Conservation (phyloP, 2,113 vertebrate genomes). For the Forbesichthys agassizii region DNA sequence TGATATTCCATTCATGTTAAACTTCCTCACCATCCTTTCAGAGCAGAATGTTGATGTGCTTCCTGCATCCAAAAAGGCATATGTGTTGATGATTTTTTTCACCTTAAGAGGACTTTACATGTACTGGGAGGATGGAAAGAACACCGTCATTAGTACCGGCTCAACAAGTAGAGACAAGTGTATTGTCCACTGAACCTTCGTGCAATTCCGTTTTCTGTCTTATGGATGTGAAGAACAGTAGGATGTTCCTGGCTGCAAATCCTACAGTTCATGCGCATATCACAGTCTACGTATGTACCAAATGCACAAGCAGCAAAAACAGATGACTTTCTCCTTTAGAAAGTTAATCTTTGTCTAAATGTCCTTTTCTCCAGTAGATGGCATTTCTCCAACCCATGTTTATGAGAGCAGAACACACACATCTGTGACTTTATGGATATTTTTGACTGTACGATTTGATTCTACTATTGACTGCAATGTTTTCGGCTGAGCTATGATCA, state of each 20-base stretch:
- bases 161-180: conserved; percentile 11
- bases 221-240: neutral
- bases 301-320: no score
- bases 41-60: neutral
- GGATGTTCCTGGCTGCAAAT: conserved; percentile 6
- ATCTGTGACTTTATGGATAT: no score
- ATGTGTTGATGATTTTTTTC: neutral
- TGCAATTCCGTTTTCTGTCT: neutral
- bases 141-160: neutral
- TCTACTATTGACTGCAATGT: no score
- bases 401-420: no score
- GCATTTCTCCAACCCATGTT: no score
- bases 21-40: neutral
- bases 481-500: no score
- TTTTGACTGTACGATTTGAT: no score
- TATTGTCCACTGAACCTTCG: neutral
- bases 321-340: no score
- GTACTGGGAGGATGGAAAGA: conserved; percentile 17
- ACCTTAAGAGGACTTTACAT: conserved; percentile 24
- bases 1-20: conserved; percentile 2
- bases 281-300: conserved; percentile 13
- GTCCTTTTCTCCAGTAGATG: no score
- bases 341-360: no score
- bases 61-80: conserved; percentile 26
- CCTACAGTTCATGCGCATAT: conserved; percentile 12